Evolutionary conservation across 2,113 vertebrate species (phyloP), one percentile per base, ranked within the genome.

Genomic region (Litocranius walleri): DNA sequence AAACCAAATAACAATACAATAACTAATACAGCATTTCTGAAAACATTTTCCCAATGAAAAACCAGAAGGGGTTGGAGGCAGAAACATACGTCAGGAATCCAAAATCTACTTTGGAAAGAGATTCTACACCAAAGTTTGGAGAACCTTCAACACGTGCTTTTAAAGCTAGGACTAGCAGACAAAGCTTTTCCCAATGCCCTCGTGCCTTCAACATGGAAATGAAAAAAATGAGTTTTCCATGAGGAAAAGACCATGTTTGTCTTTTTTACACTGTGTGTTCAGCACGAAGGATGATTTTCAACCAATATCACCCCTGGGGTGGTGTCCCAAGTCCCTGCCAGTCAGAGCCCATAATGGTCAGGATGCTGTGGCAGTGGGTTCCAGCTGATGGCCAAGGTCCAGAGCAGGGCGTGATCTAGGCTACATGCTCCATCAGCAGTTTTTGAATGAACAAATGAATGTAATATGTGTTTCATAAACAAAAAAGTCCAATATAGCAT

Each of bases 21-120:
- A 80, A 91, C 36, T 77, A 40, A 43, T 30, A 45, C 57, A 40
- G 40, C 15, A 67, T 59, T 91, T 97, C 96, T 84, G 29, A 74
- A 90, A 95, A 84, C 50, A 27, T 40, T 54, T 10, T 64, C n/a
- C 62, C 83, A 74, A 33, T 95, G 71, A 83, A 74, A 88, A 86
- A 48, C 0, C n/a, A 57, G 82, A 88, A 62, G 84, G 56, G 33
- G 19, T 30, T 64, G 21, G 15, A 85, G 40, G 67, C 57, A 95
- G 40, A 48, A 92, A 77, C 23, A 13, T 71, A 81, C 57, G 94
- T 96, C 19, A 50, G 27, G 54, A 81, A 45, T 71, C 43, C 12
- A 33, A 86, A 94, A 81, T 88, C 50, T 92, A 50, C 33, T 94
- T 91, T 40, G 45, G 59, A 95, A 82, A 92, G 21, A 94, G 62